Percentiles rank a stretch among this genome's conserved stretches.
phyloP scores from a whole-genome alignment of 2,113 vertebrate genomes.

The Callionymus lyra region DNA sequence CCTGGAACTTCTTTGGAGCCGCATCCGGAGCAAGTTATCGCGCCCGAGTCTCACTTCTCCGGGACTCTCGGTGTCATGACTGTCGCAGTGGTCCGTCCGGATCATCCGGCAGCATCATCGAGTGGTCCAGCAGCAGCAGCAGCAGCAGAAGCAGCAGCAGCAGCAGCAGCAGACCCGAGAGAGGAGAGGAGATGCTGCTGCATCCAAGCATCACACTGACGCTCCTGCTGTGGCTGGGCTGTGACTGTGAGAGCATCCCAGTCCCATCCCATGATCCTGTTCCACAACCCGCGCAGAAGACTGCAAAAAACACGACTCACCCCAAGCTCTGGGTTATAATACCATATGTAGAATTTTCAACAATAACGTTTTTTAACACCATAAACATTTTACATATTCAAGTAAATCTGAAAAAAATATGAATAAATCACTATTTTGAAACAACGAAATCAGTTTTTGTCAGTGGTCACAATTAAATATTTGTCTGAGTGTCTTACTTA shows the following conservation, averaged over 20 bases:
- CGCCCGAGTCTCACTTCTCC: background rate
- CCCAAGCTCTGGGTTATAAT: too few species aligned
- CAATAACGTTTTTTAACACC: too few species aligned
- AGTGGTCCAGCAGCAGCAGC: slow-evolving; percentile 9
- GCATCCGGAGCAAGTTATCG: slow-evolving; percentile 30
- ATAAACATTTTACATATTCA: too few species aligned
- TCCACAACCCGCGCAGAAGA: too few species aligned
- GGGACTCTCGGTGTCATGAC: background rate
- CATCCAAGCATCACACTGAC: slow-evolving; percentile 32
- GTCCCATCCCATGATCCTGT: slow-evolving; percentile 32
- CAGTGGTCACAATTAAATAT: too few species aligned
- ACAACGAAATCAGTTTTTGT: too few species aligned
- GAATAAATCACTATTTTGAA: too few species aligned
- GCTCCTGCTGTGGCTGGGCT: slow-evolving; percentile 29
- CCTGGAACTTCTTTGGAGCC: slow-evolving; percentile 52
- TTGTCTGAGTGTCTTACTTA: too few species aligned
- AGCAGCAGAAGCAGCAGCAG: too few species aligned
- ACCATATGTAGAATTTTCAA: too few species aligned
- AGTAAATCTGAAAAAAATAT: too few species aligned
- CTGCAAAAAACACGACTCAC: too few species aligned
- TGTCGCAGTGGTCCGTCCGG: slow-evolving; percentile 9
- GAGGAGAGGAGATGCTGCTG: slow-evolving; percentile 38
- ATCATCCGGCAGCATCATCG: slow-evolving; percentile 18
- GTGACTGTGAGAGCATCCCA: slow-evolving; percentile 27
- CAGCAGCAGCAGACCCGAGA: slow-evolving; percentile 20